Base-by-base conservation (phyloP, 2,113 vertebrate species). In the Calidris pygmaea region DNA sequence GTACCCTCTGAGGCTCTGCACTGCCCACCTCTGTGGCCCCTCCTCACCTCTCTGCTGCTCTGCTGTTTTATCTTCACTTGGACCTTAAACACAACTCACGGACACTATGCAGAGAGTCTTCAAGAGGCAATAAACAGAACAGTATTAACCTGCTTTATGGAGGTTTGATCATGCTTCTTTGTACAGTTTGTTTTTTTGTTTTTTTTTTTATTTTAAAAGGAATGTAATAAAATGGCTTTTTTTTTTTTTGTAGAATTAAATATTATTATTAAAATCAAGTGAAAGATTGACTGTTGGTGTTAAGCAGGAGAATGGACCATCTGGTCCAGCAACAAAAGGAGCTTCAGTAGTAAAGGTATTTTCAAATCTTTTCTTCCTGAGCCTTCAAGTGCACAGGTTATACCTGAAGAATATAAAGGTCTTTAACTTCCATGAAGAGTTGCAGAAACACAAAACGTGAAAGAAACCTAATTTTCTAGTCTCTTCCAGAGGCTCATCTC, bases 41-140 rank as follows among this genome's bases (percentile, higher is more conserved):
- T 97, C 93, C 95, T 98, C 96, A 97, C 93, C 96, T 98, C 96
- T 98, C 91, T 97, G 96, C 95, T 97, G 96, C 94, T 96, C 91
- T 94, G 91, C 97, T 98, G 94, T 96, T 97, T 96, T 97, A 89
- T 92, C 96, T 97, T 97, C 97, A 98, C 94, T 97, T 66, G 97
- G 97, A 98, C 97, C 87, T 97, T 97, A 97, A 97, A 97, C 91
- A 95, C 94, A 97, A 95, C 91, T 96, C 97, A 95, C 34, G 97
- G 98, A 98, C 97, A 96, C 96, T 97, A 93, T 95, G 90, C 98
- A 97, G 97, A 98, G 96, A 98, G 96, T 98, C 98, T 96, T 97
- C 93, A 96, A 96, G 82, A 98, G 98, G 97, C 96, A 98, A 98
- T 98, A 98, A 98, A 98, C 97, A 98, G 96, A 97, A 98, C 97